Base-by-base conservation (phyloP, 2,888 invertebrate species). In the Scaptomyza reducta region DNA sequence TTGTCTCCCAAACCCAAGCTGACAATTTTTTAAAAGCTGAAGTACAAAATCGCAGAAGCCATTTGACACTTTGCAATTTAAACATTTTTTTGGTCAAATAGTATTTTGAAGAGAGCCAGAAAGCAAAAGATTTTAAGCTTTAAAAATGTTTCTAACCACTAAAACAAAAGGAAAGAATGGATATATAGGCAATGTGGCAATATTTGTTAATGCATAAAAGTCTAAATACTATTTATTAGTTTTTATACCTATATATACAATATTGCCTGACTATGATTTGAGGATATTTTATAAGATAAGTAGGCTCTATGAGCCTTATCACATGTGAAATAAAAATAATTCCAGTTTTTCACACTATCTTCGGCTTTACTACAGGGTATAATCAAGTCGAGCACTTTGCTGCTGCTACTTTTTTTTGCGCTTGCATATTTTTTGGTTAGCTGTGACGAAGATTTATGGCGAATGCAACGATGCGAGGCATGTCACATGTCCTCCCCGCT, bases 371-470 rank as follows among this genome's bases (percentile, higher is more conserved):
- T 16, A 27, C 59, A 59, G 40, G n/a, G 33, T 46, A 33, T 47
- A 5, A 1, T 11, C 10, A 7, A 25, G 25, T 14, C 38, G 13
- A 16, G 11, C 13, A 10, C 31, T 42, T 18, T 33, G 4, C 10
- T 7, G 10, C 9, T 31, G n/a, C 18, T 53, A 45, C 6, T 42
- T 47, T 47, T 41, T 61, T 60, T 51, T 54, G 33, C 55, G 29
- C 53, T 63, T 44, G 60, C 58, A 71, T 64, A 63, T 69, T 74
- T 80, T 64, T 57, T 67, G 68, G 68, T 61, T 59, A 54, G 42
- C 62, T 41, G n/a, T 81, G 75, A 82, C 58, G 73, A 70, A 82
- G 79, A 79, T 82, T 79, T 79, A 79, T 79, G 66, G 76, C 62
- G 59, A 70, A 76, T 64, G 75, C 79, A 75, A 40, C 59, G 70